Percentiles rank a stretch among this genome's conserved stretches.
phyloP scores from a whole-genome alignment of 2,113 vertebrate genomes.

The Pardalotus punctatus region DNA sequence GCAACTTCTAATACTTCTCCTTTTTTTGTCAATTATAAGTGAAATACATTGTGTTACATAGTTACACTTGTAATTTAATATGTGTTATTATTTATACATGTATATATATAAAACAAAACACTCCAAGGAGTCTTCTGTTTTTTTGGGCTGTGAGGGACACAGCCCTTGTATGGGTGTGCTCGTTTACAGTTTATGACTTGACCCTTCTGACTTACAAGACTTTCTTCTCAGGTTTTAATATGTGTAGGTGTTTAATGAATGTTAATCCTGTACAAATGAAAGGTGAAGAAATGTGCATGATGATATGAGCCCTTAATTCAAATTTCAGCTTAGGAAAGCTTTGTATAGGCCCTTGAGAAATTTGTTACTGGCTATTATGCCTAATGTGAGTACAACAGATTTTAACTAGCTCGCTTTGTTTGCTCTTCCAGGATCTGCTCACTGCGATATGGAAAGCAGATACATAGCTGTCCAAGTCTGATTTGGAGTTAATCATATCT shows the following conservation, averaged over 20 bases:
- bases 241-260: not conserved
- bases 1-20: not conserved
- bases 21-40: not conserved
- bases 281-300: not conserved
- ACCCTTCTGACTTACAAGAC: not conserved
- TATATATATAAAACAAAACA: not conserved
- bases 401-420: not conserved
- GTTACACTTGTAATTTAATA: not conserved
- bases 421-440: not conserved
- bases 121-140: not conserved
- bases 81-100: too few species aligned
- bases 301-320: not conserved
- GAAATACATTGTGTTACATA: rapidly evolving
- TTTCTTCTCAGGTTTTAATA: not conserved
- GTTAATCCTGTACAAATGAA: not conserved
- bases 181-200: not conserved
- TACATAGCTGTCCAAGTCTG: not conserved
- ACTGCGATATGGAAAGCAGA: not conserved
- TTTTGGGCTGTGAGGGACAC: not conserved
- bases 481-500: not conserved
- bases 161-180: not conserved
- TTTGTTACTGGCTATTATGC: not conserved
- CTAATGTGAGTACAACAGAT: not conserved
- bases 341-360: not conserved
- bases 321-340: not conserved